Conservation (phyloP, 2,888 invertebrate genomes). For the Tachina grossa region DNA sequence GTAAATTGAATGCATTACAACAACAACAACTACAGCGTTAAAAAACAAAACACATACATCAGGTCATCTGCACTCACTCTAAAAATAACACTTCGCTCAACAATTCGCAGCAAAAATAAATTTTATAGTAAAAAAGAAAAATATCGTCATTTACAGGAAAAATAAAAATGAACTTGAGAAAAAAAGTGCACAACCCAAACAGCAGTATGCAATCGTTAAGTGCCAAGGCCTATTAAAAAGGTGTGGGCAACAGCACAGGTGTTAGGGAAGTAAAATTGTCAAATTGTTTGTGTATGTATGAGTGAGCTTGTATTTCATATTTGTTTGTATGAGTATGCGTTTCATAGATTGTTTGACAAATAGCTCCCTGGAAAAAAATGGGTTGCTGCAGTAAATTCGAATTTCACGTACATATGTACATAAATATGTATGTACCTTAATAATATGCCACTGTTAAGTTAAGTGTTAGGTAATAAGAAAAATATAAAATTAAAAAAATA, state of each 20-base stretch:
- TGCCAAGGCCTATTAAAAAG: background rate
- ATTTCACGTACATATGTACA: too few species aligned
- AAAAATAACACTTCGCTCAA: constrained; percentile 55
- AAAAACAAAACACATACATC: constrained; percentile 15
- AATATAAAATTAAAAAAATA: background rate
- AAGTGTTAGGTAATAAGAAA: too few species aligned
- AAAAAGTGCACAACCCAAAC: constrained; percentile 12
- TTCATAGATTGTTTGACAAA: too few species aligned
- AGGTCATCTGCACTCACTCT: constrained; percentile 51
- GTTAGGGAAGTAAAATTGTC: background rate
- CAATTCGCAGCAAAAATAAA: constrained; percentile 50
- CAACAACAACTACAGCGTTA: background rate
- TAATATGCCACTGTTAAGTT: too few species aligned
- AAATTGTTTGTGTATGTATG: too few species aligned
- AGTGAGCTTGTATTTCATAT: too few species aligned
- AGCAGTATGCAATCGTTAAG: background rate
- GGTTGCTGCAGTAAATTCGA: too few species aligned
- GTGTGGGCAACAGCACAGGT: too few species aligned
- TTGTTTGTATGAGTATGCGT: too few species aligned
- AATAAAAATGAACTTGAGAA: constrained; percentile 1
- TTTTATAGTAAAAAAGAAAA: constrained; percentile 47
- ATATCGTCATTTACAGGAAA: constrained; percentile 48
- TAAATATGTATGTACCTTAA: too few species aligned
- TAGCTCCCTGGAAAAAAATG: too few species aligned
- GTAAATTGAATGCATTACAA: constrained; percentile 5